Base-by-base conservation (phyloP, 2,888 invertebrate species). In the Epinotia brunnichana region DNA sequence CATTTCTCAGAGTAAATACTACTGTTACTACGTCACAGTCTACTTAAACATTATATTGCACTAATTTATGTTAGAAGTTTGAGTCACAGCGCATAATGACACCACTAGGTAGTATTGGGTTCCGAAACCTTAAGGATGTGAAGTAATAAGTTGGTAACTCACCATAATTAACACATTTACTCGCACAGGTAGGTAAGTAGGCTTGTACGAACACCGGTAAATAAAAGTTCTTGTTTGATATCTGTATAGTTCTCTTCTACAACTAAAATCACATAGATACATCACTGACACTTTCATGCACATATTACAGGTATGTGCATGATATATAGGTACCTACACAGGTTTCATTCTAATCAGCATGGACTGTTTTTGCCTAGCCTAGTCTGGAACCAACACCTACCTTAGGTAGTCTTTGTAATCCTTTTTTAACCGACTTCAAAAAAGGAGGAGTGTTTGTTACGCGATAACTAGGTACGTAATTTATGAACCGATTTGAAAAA, bases 21-120 rank as follows among this genome's bases (percentile, higher is more conserved):
- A n/a, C 24, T 39, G 60, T 70, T 70, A 70, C 17, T 41, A 54
- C 24, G 70, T 66, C 70, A 64, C 64, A 66, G 41, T 70, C 64
- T 66, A 70, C 57, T 70, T 70, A 70, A 66, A 56, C 5, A 56
- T 39, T 54, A 64, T 56, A 63, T 51, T 66, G 54, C 54, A 56
- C 21, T 21, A 56, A 11, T 39, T 66, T 41, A 66, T 54, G 39
- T 17, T 54, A 13, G 29, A 54, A n/a, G 54, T 66, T 66, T 54
- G 41, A 66, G 41, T 56, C 41, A 66, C 15, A 41, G 54, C 54
- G 21, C 56, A 39, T 61, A 67, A 67, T 67, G 67, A 59, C 29
- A 67, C 67, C 19, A 24, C 41, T 24, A 17, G 41, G 56, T n/a
- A 48, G 17, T 62, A 29, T 64, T 64, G 13, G 64, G 54, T 64